Percentiles rank a stretch among this genome's conserved stretches.
These are phyloP conservation scores for Brachyopa scutellaris DNA, from an alignment of 2,888 invertebrate species.

Conservation along the genomic window DNA sequence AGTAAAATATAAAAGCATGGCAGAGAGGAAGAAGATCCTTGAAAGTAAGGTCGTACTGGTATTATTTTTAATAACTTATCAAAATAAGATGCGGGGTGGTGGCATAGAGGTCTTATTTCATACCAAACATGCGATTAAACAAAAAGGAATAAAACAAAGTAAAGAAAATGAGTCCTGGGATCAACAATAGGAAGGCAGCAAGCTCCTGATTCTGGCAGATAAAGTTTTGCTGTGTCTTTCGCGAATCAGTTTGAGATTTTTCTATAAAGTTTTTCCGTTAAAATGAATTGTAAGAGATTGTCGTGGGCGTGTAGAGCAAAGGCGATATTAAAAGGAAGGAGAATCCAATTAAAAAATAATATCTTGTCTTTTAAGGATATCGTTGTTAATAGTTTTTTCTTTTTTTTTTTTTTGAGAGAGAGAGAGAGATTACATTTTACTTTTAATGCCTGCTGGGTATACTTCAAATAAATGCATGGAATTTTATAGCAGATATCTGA, in stretches of 20 bases:
- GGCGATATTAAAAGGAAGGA: neutral
- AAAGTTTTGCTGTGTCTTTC: conserved; percentile 26
- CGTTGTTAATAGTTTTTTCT: neutral
- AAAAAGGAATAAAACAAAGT: neutral
- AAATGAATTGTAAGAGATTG: neutral
- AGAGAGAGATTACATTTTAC: too few species aligned
- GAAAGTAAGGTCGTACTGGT: neutral
- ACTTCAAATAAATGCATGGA: too few species aligned
- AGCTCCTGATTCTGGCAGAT: conserved; percentile 49
- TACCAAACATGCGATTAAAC: too few species aligned
- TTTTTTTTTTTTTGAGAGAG: too few species aligned
- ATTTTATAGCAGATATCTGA: too few species aligned
- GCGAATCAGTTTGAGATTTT: conserved; percentile 34
- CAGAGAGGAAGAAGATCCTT: neutral
- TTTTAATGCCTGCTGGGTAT: too few species aligned
- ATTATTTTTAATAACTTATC: conserved; percentile 67
- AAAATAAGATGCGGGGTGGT: too few species aligned
- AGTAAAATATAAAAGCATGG: neutral
- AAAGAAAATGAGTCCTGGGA: conserved; percentile 5
- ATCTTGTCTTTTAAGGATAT: neutral
- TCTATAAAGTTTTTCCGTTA: conserved; percentile 18
- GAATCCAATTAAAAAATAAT: conserved; percentile 43
- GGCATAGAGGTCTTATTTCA: too few species aligned
- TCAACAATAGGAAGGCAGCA: conserved; percentile 23
- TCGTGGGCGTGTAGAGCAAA: too few species aligned